Percentiles rank a stretch among this genome's conserved stretches.
phyloP scores from a whole-genome alignment of 1,140 invertebrate species.

The Gryllus bimaculatus region DNA sequence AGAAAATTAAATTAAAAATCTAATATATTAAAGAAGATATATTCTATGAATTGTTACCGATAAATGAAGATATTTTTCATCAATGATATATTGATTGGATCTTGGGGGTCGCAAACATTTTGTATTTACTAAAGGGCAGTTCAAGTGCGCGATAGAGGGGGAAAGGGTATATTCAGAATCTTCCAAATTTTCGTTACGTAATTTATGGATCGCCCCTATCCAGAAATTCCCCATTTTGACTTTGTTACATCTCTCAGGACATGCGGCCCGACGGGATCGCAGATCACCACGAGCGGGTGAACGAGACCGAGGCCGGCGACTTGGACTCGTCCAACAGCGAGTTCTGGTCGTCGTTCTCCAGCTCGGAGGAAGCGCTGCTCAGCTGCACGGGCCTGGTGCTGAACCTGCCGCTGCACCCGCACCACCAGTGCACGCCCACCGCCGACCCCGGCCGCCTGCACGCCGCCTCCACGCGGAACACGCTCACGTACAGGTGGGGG shows the following conservation, averaged over 20 bases:
- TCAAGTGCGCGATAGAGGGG: too few relatives aligned
- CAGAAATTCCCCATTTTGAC: too few relatives aligned
- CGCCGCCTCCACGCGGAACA: conserved; percentile 45
- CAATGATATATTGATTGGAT: too few relatives aligned
- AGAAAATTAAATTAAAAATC: too few relatives aligned
- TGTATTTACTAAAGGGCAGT: too few relatives aligned
- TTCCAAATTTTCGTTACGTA: too few relatives aligned
- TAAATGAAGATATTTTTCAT: too few relatives aligned
- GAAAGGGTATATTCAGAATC: too few relatives aligned
- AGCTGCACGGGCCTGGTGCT: conserved; percentile 63
- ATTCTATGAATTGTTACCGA: too few relatives aligned
- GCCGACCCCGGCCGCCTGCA: conserved; percentile 34
- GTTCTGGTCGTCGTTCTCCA: conserved; percentile 69
- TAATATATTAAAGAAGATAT: too few relatives aligned
- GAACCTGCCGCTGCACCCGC: conserved; percentile 56
- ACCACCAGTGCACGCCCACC: conserved; percentile 41
- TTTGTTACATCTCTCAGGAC: neutral
- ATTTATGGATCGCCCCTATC: too few relatives aligned
- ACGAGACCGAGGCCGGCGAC: conserved; percentile 42
- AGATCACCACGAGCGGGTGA: conserved; percentile 34
- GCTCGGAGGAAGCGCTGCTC: conserved; percentile 61
- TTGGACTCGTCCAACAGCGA: conserved; percentile 62
- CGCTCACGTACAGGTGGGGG: conserved; percentile 50
- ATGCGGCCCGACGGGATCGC: conserved; percentile 22
- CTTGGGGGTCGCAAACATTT: too few relatives aligned